Evolutionary conservation across 2,888 invertebrate genomes (phyloP), one percentile per base, ranked within the genome.

Genomic region (Micropterix aruncella): DNA sequence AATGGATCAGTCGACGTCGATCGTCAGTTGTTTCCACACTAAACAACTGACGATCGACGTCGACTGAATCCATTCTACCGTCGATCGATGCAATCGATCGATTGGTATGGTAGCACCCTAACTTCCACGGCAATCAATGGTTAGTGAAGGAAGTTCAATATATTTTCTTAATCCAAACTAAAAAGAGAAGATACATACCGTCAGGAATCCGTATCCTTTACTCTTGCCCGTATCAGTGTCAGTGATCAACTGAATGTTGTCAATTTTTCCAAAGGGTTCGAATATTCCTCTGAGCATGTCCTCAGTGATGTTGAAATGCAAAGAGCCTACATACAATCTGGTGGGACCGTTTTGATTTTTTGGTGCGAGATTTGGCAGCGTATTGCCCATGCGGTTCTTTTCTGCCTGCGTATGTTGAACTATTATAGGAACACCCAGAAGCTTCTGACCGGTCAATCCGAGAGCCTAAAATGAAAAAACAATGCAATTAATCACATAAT

Each of bases 231-330:
- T 90, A 65, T 95, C 94, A 43, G 89, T 87, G 65, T 97, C 96
- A 74, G 89, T 90, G 62, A 96, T 92, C 27, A 99, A 70, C 62
- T 96, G 94, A 56, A 95, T 92, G 52, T 83, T 85, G 60, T 94
- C 93, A 54, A 94, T 93, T 70, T 93, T 93, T 38, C 97, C 97
- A 67, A 97, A 97, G 1, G 96, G 96, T 63, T 99, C 97, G 69
- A 99, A 99, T 53, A 99, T 97, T 18, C 95, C 95, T 46, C 88
- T 72, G 45, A 99, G 70, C 99, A 99, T 99, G 51, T 97, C 97
- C 68, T 99, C 97, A 4, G 93, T 95, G 52, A 99, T 97, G 63
- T 97, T 96, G 60, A 95, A 96, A 67, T 99, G 97, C 45, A 99
- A 68, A 15, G 96, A 96, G 19, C 97, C 97, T 44, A 99, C 95